Evolutionary conservation across 2,113 vertebrate genomes (phyloP), one percentile per base, ranked within the genome.

Genomic region (Amblyopsis rosae): DNA sequence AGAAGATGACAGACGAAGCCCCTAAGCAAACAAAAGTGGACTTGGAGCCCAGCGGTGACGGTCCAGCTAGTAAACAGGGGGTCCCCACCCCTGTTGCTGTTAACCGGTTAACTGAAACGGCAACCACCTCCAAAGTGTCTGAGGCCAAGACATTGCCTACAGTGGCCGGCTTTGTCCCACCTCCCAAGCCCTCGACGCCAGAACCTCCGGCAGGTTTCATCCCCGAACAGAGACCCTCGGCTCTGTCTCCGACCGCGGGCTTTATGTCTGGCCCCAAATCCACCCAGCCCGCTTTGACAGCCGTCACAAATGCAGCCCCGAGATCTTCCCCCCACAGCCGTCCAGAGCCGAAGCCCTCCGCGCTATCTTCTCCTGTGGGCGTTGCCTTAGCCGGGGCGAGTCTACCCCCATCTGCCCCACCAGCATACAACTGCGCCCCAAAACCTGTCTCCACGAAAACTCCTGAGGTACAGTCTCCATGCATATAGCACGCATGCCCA

Each of bases 381-480:
- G 47, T 59, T 1, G 12, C 7, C 49, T 13, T 9, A 64, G 19
- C 59, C 48, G 16, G 4, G 13, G 26, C 35, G 45, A 76, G 63
- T 45, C 64, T 61, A 47, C 66, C 72, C 11, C 12, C 69, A 12
- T 54, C 72, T 45, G 60, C 51, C 6, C 60, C 79, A 33, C 53
- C 68, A 17, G 84, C 66, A 63, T 67, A 69, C 12, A 71, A 67
- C 69, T 51, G 71, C 12, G 13, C 54, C 55, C 73, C 32, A n/a
- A 79, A 85, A 13, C 64, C 79, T 17, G 69, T 77, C 33, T 11
- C 78, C 57, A 16, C 67, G 19, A 79, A 68, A 68, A 86, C 78
- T 70, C 76, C 69, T 72, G 85, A 93, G 90, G 91, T 93, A 92
- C 66, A 53, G 65, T 58, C 62, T 73, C 17, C 26, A 26, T 41